Conservation (phyloP, 2,888 invertebrate genomes). For the Trichogramma evanescens region DNA sequence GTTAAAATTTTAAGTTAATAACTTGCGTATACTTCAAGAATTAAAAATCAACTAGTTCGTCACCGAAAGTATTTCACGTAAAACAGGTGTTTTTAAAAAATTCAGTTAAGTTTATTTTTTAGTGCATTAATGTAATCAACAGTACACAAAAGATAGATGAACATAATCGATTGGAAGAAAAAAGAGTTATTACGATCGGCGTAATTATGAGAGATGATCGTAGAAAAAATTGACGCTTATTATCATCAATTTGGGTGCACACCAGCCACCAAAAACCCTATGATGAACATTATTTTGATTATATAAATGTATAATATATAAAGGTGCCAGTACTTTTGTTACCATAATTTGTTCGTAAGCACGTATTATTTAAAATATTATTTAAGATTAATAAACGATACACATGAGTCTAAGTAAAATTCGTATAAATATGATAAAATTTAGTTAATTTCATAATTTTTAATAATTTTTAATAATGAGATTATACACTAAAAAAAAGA, state of each 20-base stretch:
- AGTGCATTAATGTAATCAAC: too few relatives aligned
- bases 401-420: too few relatives aligned
- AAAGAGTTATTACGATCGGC: constrained; percentile 15
- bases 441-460: constrained; percentile 9
- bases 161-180: neutral
- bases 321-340: constrained; percentile 19
- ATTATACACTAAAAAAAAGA: constrained; percentile 29
- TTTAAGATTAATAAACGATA: neutral
- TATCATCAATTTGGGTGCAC: constrained; percentile 38
- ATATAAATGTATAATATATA: neutral
- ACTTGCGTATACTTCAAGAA: too few relatives aligned
- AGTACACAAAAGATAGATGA: too few relatives aligned
- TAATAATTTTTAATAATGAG: constrained; percentile 23
- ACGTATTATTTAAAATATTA: neutral
- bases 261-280: constrained; percentile 43
- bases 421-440: too few relatives aligned
- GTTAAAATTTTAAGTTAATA: too few relatives aligned
- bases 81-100: too few relatives aligned
- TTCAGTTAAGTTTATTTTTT: too few relatives aligned
- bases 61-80: too few relatives aligned
- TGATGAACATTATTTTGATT: constrained; percentile 9
- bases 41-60: too few relatives aligned
- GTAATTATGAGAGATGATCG: too few relatives aligned
- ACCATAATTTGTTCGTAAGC: neutral
- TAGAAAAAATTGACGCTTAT: too few relatives aligned